These are phyloP conservation scores for Cryptotermes secundus DNA, from an alignment of 1,140 invertebrate genomes.

Conservation along the genomic window DNA sequence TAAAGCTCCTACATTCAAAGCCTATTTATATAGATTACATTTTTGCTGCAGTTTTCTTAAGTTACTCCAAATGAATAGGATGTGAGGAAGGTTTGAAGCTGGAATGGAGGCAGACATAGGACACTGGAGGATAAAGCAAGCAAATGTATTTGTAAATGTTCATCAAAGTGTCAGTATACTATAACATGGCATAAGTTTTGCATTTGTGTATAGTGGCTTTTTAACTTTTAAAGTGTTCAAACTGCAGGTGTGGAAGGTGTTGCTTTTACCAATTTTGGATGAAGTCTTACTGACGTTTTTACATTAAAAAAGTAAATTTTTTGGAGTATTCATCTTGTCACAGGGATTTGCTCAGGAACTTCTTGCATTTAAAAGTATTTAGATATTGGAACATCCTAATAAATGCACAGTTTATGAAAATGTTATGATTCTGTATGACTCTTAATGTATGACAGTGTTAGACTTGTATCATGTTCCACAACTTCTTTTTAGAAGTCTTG, in stretches of 20 bases:
- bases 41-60: not conserved
- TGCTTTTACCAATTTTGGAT: not conserved
- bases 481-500: no score
- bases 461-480: no score
- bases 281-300: not conserved
- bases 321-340: not conserved
- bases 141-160: not conserved
- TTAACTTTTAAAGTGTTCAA: not conserved
- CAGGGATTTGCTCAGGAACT: not conserved
- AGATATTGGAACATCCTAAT: not conserved
- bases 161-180: not conserved
- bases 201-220: not conserved
- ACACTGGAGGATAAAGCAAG: not conserved
- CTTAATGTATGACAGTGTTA: no score
- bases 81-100: no score
- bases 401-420: not conserved
- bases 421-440: not conserved
- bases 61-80: not conserved
- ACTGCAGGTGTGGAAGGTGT: not conserved
- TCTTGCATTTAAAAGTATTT: constrained; percentile 10
- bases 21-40: not conserved
- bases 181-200: not conserved
- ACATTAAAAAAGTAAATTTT: not conserved
- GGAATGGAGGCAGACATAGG: not conserved
- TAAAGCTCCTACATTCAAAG: not conserved